Evolutionary conservation across 2,888 invertebrate species (phyloP), one percentile per base, ranked within the genome.

Genomic region (Euplagia quadripunctaria): DNA sequence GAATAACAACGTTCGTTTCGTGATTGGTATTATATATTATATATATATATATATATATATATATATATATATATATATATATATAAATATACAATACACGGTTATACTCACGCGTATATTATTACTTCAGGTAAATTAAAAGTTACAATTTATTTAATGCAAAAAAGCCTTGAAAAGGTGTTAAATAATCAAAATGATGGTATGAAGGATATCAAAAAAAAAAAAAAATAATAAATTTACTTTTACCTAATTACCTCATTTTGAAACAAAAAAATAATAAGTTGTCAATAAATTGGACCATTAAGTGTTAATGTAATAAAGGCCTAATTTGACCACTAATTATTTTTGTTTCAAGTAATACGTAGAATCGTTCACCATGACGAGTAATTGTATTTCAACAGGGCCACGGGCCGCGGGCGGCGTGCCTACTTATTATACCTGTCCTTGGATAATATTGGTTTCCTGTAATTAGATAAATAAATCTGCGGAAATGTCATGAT

Each of bases 401-500:
- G 68, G 49, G 71, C 64, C 31, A 31, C 31, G 31, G 31, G 31
- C 31, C 31, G 31, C 31, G 31, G 31, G n/a, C n/a, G 31, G 31
- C 31, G 31, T 31, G 2, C 31, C 55, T 70, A 73, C 65, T 68
- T 43, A 66, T 73, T 11, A 72, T 42, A 73, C 78, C 72, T 73
- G 70, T 74, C 68, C 68, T 74, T 70, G 66, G 64, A 76, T 16
- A 49, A 70, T 73, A 81, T 31, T 73, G 74, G 63, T 66, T 80
- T 76, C 71, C 83, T 83, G 79, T 76, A 76, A 79, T 83, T 67
- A 79, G 70, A 67, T 83, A 81, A 46, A 8, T 46, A 3, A 46
- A 83, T 79, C 42, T 66, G 66, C 79, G 74, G 78, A 75, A 66
- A 46, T 31, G 0, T 65, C 16, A 17, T 71, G 31, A 58, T 49